Conservation (phyloP, 2,888 invertebrate species). For the Agrotis segetum region DNA sequence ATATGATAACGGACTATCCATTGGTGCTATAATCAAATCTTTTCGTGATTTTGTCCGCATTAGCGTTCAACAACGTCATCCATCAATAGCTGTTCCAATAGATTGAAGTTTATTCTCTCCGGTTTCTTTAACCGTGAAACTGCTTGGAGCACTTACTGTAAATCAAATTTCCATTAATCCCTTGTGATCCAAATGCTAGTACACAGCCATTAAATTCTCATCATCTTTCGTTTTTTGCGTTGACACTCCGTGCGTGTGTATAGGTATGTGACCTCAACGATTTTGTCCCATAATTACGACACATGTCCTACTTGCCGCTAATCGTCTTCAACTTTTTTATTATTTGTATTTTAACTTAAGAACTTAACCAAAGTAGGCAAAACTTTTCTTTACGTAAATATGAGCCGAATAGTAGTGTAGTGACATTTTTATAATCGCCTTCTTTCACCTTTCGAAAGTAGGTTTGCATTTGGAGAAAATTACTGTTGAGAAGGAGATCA, state of each 20-base stretch:
- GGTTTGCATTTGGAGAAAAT: background rate
- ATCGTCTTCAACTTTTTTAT: slow-evolving; percentile 48
- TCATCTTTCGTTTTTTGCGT: slow-evolving; percentile 62
- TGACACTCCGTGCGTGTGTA: slow-evolving; percentile 52
- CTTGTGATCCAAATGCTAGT: slow-evolving; percentile 60
- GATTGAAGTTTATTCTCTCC: slow-evolving; percentile 10
- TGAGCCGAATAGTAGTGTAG: background rate
- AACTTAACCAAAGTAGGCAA: slow-evolving; percentile 23
- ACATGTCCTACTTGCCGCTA: slow-evolving; percentile 49
- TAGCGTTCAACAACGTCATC: slow-evolving; percentile 39
- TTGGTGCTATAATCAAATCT: slow-evolving; percentile 58
- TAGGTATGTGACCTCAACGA: slow-evolving; percentile 59
- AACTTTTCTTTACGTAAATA: slow-evolving; percentile 29
- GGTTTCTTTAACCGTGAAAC: slow-evolving; percentile 21
- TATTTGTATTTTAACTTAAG: slow-evolving; percentile 46
- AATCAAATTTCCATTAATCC: slow-evolving; percentile 56
- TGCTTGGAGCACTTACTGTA: slow-evolving; percentile 25
- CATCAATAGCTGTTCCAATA: slow-evolving; percentile 24
- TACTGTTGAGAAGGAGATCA: background rate
- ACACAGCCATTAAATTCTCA: slow-evolving; percentile 63
- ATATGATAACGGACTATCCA: slow-evolving; percentile 65
- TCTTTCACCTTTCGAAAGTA: background rate
- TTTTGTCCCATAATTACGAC: slow-evolving; percentile 65
- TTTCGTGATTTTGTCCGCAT: slow-evolving; percentile 56
- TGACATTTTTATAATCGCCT: slow-evolving; percentile 13